These are phyloP conservation scores for Sphaerophoria rueppellii DNA, from an alignment of 2,888 invertebrate species.

Conservation along the genomic window DNA sequence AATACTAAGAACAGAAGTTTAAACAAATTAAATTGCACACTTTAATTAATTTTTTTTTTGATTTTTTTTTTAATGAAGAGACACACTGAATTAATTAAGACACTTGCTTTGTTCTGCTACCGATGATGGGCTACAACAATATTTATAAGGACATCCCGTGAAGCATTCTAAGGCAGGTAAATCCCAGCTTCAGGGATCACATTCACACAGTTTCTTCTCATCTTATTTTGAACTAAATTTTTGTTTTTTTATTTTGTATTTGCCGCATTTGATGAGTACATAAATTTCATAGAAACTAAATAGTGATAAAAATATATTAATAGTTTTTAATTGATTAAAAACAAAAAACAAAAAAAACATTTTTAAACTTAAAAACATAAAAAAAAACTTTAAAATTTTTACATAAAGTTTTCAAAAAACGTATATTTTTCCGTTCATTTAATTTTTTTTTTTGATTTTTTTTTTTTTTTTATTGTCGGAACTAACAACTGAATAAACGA, in stretches of 20 bases:
- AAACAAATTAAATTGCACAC: constrained; percentile 36
- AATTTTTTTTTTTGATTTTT: neutral
- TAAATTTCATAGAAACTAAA: too few relatives aligned
- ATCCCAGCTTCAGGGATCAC: neutral
- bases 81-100: constrained; percentile 30
- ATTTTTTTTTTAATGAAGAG: too few relatives aligned
- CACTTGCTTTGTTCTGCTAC: constrained; percentile 45
- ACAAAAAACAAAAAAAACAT: neutral
- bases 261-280: too few relatives aligned
- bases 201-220: constrained; percentile 2
- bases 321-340: too few relatives aligned
- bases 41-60: constrained; percentile 19
- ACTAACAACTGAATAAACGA: constrained; percentile 70
- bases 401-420: constrained; percentile 43
- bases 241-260: neutral
- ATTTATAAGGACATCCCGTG: constrained; percentile 35
- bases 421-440: constrained; percentile 28
- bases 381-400: constrained; percentile 11
- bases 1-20: neutral
- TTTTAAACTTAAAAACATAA: constrained; percentile 21
- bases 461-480: constrained; percentile 34
- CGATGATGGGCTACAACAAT: constrained; percentile 32
- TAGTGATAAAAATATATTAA: too few relatives aligned
- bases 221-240: neutral
- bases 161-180: neutral